A percentile compares a stretch with the other conserved stretches of the same genome.
Evolutionary conservation across 2,888 invertebrate genomes (phyloP).

Genomic region (Phymatocera aterrima): DNA sequence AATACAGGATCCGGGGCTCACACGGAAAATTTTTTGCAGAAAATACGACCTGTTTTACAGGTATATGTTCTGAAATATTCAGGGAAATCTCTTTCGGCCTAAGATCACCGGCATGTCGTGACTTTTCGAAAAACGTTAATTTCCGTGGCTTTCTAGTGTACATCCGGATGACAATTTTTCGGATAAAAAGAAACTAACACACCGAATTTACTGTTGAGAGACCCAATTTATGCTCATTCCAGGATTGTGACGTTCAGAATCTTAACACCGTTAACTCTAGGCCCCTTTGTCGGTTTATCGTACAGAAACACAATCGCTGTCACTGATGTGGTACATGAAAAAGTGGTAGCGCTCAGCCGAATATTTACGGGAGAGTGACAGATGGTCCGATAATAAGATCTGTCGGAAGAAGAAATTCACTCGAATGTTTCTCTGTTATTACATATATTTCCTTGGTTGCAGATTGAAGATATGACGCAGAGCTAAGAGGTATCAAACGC

Average conservation of each 20-base stretch:
- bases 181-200: background rate
- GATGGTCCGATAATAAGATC: too few relatives aligned
- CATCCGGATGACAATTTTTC: too few relatives aligned
- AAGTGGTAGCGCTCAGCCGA: too few relatives aligned
- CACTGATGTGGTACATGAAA: too few relatives aligned
- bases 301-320: too few relatives aligned
- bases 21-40: conserved; percentile 9
- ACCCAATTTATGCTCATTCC: background rate
- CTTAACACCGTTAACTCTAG: background rate
- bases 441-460: conserved; percentile 50
- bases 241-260: background rate
- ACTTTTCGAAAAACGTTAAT: background rate
- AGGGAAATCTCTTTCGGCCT: background rate
- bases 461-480: conserved; percentile 57
- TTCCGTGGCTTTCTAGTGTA: background rate
- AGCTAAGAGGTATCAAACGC: conserved; percentile 50
- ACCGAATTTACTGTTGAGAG: background rate
- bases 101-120: background rate
- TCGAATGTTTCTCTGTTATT: background rate
- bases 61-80: conserved; percentile 18
- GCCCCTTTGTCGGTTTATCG: background rate
- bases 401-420: too few relatives aligned
- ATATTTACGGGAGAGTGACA: too few relatives aligned
- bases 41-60: conserved; percentile 6
- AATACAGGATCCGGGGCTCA: background rate